A percentile compares a stretch with the other conserved stretches of the same genome.
phyloP scores from a whole-genome alignment of 2,113 vertebrate species.

The Calonectris borealis region DNA sequence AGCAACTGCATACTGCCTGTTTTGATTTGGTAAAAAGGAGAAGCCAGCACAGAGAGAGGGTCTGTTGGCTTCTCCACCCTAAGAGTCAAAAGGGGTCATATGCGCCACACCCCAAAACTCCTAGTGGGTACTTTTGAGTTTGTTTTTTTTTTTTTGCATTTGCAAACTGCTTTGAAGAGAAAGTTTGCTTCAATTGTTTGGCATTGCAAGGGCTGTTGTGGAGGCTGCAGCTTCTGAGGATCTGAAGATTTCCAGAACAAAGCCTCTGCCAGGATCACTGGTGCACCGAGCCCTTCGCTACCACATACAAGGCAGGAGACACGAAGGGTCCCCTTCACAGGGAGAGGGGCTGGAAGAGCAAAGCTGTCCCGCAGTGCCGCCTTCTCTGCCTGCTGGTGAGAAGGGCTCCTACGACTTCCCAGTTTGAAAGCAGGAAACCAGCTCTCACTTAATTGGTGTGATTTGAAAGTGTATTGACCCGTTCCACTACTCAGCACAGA shows the following conservation, averaged over 20 bases:
- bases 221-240: not conserved
- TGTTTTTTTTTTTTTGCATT: not conserved
- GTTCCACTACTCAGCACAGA: fast-evolving
- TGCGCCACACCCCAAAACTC: not conserved
- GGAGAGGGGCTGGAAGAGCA: not conserved
- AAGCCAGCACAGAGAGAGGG: not conserved
- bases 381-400: not conserved
- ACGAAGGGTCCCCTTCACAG: not conserved
- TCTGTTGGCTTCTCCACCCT: not conserved
- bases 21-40: not conserved
- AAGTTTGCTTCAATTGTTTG: not conserved
- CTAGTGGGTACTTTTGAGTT: not conserved
- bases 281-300: not conserved
- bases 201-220: not conserved
- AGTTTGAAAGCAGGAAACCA: not conserved
- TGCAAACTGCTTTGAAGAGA: not conserved
- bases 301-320: fast-evolving
- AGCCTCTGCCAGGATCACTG: not conserved
- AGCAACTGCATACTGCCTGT: not conserved
- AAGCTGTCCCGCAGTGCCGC: not conserved
- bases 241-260: not conserved
- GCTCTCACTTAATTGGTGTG: not conserved
- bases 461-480: not conserved
- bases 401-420: not conserved
- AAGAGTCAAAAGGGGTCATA: not conserved